Evolutionary conservation across 2,113 vertebrate species (phyloP), one percentile per base, ranked within the genome.

Genomic region (Coryphaenoides rupestris): DNA sequence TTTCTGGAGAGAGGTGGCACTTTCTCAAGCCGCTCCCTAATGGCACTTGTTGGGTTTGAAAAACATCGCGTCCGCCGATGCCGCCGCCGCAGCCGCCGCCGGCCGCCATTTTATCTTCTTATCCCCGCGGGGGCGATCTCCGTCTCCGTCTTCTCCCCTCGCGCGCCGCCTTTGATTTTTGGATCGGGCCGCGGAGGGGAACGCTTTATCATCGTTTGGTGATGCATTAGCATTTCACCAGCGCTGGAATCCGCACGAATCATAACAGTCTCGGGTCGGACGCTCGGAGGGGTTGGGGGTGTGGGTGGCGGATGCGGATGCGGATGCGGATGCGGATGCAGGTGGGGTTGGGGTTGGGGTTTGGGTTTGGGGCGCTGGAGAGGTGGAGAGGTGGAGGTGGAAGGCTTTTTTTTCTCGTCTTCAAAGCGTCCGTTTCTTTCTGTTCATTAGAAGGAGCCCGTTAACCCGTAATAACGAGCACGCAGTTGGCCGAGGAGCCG

Each of bases 401-500:
- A n/a, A 58, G 61, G 72, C 21, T 10, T 19, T 68, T 60, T 57
- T 55, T 0, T 63, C n/a, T 40, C 33, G 9, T 40, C 33, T 40
- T 40, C 33, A 40, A 40, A 40, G 33, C 33, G 33, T 40, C 45
- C 69, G 68, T n/a, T 55, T 47, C 70, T 74, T 75, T 83, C 60
- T 70, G 50, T 64, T 53, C 56, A 65, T 65, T 78, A 53, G 60
- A 80, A 59, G 40, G 66, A 45, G 60, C 61, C 61, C 65, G 57
- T 75, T 81, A 81, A 77, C 65, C 74, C 71, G 60, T 75, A 78
- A 88, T 74, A 82, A 72, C 68, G 76, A 76, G 82, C 68, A 74
- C 72, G 13, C 73, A 75, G 77, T 82, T 66, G 70, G 68, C 76
- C 54, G 70, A 81, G 13, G 74, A 85, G 74, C 76, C 65, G 77